Conservation (phyloP, 2,888 invertebrate genomes). For the Vesta saturnalis region DNA sequence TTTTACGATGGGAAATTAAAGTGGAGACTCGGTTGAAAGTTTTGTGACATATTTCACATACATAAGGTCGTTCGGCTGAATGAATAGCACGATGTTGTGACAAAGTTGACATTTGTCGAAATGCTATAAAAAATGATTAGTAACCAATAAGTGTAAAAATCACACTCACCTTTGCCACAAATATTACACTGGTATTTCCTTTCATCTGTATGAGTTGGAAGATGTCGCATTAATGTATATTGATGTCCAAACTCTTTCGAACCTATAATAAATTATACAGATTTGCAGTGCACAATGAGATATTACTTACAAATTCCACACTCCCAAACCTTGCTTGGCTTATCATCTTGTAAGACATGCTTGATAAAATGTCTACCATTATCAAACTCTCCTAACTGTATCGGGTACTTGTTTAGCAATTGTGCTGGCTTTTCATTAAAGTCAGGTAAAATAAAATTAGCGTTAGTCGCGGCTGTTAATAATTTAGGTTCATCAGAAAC, state of each 20-base stretch:
- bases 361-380: constrained; percentile 70
- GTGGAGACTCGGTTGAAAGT: constrained; percentile 83
- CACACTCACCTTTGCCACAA: constrained; percentile 71
- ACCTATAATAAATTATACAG: constrained; percentile 61
- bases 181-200: constrained; percentile 78
- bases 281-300: not conserved
- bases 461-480: constrained; percentile 22
- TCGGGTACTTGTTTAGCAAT: constrained; percentile 37
- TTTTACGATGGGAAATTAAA: constrained; percentile 82
- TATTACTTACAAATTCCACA: constrained; percentile 76
- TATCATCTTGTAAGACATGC: constrained; percentile 73
- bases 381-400: constrained; percentile 26
- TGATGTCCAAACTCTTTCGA: constrained; percentile 79
- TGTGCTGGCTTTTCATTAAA: constrained; percentile 43
- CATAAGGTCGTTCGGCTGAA: constrained; percentile 77
- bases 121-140: constrained; percentile 60
- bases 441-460: constrained; percentile 35
- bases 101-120: constrained; percentile 78
- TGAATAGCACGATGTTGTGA: constrained; percentile 83
- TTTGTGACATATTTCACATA: constrained; percentile 79
- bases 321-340: constrained; percentile 77
- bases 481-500: constrained; percentile 14
- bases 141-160: not conserved
- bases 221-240: constrained; percentile 78
- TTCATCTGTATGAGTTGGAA: constrained; percentile 81